Evolutionary conservation across 2,797 vertebrate genomes (phyloP).

Genomic region (Eulemur albifrons): DNA sequence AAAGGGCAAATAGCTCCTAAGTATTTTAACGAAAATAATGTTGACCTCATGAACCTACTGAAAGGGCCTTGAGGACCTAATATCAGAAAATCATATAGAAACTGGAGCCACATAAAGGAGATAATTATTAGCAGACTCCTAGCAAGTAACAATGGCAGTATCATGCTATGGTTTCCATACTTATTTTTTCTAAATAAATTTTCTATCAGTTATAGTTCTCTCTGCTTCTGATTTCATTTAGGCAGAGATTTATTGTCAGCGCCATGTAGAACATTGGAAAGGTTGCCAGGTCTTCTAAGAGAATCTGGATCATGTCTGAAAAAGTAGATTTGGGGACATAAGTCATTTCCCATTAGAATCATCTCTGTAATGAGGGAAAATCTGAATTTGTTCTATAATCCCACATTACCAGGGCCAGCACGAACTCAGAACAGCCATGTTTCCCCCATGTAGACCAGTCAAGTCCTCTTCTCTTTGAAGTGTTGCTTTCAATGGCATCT

Average conservation of each 20-base stretch:
- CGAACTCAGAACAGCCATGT: not conserved
- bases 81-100: not conserved
- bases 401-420: not conserved
- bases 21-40: conserved; percentile 20
- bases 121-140: not conserved
- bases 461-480: not conserved
- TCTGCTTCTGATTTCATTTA: not conserved
- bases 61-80: not conserved
- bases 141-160: not conserved
- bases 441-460: not conserved
- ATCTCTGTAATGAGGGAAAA: not conserved
- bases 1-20: not conserved
- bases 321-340: not conserved
- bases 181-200: conserved; percentile 5
- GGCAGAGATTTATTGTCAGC: not conserved
- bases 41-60: not conserved
- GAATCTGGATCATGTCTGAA: not conserved
- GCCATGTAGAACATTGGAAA: not conserved
- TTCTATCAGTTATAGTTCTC: not conserved
- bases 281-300: not conserved
- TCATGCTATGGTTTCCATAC: not conserved
- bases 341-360: not conserved
- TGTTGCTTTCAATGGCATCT: not conserved
- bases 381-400: not conserved
- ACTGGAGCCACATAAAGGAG: not conserved